Base-by-base conservation (phyloP, 2,888 invertebrate genomes). In the Theretra japonica region DNA sequence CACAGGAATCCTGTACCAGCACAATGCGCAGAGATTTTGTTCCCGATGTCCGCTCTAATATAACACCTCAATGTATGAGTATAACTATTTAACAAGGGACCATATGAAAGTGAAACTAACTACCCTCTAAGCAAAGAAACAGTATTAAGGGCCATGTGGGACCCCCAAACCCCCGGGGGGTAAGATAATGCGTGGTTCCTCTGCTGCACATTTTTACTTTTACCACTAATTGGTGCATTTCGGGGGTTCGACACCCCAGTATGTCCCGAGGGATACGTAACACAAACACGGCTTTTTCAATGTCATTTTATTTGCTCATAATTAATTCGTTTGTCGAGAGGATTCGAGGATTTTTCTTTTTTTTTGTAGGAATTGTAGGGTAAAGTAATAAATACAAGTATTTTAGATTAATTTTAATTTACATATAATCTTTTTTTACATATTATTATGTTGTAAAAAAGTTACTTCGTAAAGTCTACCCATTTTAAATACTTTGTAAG, bases 151-250 rank as follows among this genome's bases (percentile, higher is more conserved):
- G 78, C 88, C 93, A 92, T 90, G 85, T 92, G 93, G 91, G 94
- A 91, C 88, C 73, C 19, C 65, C 71, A 78, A 75, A 77, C 76
- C 82, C 89, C 89, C 87, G 79, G 77, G 84, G 86, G 89, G 88
- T 82, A 78, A 82, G 86, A 86, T 92, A 90, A 89, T 88, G 90
- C 87, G 89, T 89, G 89, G 93, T 94, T 92, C 93, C 91, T 90
- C 88, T 86, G 87, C 86, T 90, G 92, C 92, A 90, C 89, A 92
- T 91, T 93, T 91, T 93, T 94, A 92, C 90, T 93, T 92, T 84
- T 87, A 86, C 94, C 93, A 90, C 93, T 94, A 94, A 94, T 94
- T 93, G 93, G 93, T 89, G 90, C 92, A 90, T 90, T 91, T 89
- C 76, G 89, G 87, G 90, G 89, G 87, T 84, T 82, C 83, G 86